Conservation (phyloP, 2,888 invertebrate species). For the Celastrina argiolus region DNA sequence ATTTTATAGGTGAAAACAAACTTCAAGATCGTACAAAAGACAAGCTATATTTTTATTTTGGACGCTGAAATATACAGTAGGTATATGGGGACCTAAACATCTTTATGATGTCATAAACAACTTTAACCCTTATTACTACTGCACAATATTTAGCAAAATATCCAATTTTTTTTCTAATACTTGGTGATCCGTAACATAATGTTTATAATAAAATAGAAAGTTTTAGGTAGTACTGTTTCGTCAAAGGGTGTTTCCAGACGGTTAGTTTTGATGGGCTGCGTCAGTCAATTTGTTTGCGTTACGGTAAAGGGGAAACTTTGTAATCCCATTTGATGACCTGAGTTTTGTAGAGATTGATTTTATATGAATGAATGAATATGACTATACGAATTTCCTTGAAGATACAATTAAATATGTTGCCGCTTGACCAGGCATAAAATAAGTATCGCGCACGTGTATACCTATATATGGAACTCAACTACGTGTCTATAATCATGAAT, state of each 20-base stretch:
- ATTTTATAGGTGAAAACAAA: no score
- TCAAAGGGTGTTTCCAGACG: conserved; percentile 52
- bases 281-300: conserved; percentile 40
- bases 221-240: conserved; percentile 2
- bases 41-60: background rate
- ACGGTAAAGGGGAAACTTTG: conserved; percentile 18
- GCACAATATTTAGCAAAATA: background rate
- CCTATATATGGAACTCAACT: no score
- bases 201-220: conserved; percentile 3
- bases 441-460: no score
- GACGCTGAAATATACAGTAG: background rate
- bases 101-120: background rate
- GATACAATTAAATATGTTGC: no score
- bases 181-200: background rate
- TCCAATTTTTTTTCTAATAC: background rate
- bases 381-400: no score
- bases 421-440: no score
- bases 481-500: no score
- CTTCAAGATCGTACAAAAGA: no score
- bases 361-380: background rate
- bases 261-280: conserved; percentile 50
- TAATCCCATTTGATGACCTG: conserved; percentile 9
- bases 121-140: background rate
- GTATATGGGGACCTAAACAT: background rate
- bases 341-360: conserved; percentile 16